Evolutionary conservation across 35 echinoderm and acorn worm species (phyloP).

Genomic region (Lytechinus variegatus): DNA sequence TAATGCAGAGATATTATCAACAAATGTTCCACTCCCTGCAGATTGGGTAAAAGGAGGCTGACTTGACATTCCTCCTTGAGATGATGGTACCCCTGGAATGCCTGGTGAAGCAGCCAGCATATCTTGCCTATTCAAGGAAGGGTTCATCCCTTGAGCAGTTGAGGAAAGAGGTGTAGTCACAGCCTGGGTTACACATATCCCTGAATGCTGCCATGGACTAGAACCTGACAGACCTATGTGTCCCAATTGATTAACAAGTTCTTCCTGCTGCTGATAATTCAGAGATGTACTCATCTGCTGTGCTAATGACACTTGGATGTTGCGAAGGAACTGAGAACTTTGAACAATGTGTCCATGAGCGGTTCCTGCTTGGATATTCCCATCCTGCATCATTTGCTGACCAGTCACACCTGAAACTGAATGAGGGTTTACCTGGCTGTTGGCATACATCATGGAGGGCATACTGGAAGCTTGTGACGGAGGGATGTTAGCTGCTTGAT

Average conservation of each 20-base stretch:
- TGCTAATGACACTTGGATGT: background rate
- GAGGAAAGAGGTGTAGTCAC: background rate
- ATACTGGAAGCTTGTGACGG: background rate
- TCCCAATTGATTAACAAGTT: background rate
- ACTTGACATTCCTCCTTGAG: background rate
- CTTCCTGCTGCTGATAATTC: constrained; percentile 20
- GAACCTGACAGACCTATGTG: background rate
- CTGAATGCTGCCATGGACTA: background rate
- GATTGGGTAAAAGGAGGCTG: background rate
- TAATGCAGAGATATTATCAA: background rate
- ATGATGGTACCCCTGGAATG: background rate
- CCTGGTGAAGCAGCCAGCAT: background rate
- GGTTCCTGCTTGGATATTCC: background rate
- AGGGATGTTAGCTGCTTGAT: background rate
- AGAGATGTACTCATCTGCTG: constrained; percentile 24
- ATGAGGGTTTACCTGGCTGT: background rate
- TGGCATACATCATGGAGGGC: background rate
- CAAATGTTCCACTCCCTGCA: constrained; percentile 3
- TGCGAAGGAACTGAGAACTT: constrained; percentile 34
- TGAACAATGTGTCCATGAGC: background rate
- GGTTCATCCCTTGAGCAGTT: background rate
- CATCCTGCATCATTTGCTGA: background rate
- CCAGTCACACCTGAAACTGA: background rate
- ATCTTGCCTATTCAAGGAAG: background rate
- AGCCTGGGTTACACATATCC: background rate